Percentiles rank a stretch among this genome's conserved stretches.
These are phyloP conservation scores for Falco naumanni DNA, from an alignment of 2,797 vertebrate genomes.

Conservation along the genomic window DNA sequence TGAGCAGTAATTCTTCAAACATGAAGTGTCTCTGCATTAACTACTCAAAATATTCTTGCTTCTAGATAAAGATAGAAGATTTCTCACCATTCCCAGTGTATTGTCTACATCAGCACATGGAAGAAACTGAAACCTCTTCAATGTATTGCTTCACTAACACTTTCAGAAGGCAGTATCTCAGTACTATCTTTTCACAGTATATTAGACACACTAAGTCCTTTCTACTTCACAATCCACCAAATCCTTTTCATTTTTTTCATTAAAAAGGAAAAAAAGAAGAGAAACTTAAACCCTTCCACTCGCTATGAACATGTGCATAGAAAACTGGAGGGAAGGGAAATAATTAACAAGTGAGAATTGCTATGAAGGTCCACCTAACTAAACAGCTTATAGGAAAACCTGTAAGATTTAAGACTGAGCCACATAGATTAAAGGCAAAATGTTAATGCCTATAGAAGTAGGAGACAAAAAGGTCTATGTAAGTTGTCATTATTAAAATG, in stretches of 20 bases:
- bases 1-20: background rate
- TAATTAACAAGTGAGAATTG: conserved; percentile 65
- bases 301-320: conserved; percentile 41
- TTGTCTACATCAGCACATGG: accelerated
- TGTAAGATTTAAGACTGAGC: conserved; percentile 59
- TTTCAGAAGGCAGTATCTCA: background rate
- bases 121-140: conserved; percentile 5
- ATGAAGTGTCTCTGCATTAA: background rate
- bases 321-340: conserved; percentile 33
- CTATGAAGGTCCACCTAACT: conserved; percentile 46
- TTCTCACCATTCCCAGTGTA: background rate
- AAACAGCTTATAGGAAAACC: conserved; percentile 64
- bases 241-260: conserved; percentile 43
- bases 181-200: background rate
- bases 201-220: background rate
- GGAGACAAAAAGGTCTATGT: conserved; percentile 69
- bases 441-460: conserved; percentile 59
- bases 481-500: conserved; percentile 68
- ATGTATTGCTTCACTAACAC: background rate
- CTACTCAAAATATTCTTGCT: background rate
- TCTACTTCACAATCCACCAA: conserved; percentile 21
- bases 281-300: conserved; percentile 45
- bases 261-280: conserved; percentile 37
- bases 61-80: background rate
- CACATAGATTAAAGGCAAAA: conserved; percentile 64